These are phyloP conservation scores for Cyprinodon variegatus DNA, from an alignment of 2,113 vertebrate species.

Conservation along the genomic window DNA sequence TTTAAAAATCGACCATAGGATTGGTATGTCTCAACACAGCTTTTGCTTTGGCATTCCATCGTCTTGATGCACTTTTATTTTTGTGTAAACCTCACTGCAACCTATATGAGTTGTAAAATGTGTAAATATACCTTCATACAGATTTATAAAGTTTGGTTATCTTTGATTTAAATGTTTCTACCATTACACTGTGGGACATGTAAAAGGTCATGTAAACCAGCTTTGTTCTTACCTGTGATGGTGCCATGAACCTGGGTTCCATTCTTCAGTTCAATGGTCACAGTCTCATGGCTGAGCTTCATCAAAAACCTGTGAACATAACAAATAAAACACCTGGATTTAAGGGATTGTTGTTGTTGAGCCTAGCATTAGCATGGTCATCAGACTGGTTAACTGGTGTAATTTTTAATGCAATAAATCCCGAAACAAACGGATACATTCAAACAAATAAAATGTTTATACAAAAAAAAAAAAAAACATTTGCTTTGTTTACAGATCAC, in stretches of 20 bases:
- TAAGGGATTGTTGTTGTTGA: neutral
- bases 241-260: conserved; percentile 98
- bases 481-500: neutral
- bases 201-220: no score
- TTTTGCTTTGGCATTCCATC: no score
- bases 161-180: no score
- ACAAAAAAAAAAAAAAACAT: neutral
- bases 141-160: no score
- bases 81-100: no score
- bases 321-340: neutral
- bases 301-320: conserved; percentile 89
- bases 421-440: neutral
- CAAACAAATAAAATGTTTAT: no score
- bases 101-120: no score
- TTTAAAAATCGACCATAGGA: no score
- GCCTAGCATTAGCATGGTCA: neutral
- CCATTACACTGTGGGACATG: no score
- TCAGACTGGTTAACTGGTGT: neutral
- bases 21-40: no score
- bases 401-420: conserved; percentile 26
- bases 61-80: no score
- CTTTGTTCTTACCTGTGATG: conserved; percentile 87
- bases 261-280: conserved; percentile 98
- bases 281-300: conserved; percentile 99
- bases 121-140: no score